These are phyloP conservation scores for Andrena bucephala DNA, from an alignment of 2,888 invertebrate genomes.

Conservation along the genomic window DNA sequence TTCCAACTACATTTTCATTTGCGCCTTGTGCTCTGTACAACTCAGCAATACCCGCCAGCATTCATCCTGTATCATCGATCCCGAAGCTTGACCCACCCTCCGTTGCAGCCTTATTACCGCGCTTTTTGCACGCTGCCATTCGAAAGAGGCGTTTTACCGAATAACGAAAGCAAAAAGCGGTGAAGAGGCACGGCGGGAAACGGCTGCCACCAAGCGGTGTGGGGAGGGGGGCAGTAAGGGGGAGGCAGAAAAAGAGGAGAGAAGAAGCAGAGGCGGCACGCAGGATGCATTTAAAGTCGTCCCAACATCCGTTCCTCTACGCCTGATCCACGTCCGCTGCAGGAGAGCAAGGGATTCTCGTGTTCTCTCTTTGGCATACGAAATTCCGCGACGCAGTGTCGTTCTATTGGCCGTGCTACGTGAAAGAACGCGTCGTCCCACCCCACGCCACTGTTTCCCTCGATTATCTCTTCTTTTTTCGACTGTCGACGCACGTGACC, in stretches of 20 bases:
- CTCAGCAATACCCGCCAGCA: too few species aligned
- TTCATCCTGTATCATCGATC: neutral
- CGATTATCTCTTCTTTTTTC: conserved; percentile 43
- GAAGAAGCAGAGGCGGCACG: conserved; percentile 62
- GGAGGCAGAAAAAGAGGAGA: conserved; percentile 29
- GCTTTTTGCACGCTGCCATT: conserved; percentile 24
- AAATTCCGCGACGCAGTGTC: conserved; percentile 69
- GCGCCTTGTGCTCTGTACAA: neutral
- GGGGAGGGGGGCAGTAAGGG: conserved; percentile 18
- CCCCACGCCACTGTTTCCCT: conserved; percentile 9
- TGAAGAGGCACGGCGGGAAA: conserved; percentile 19
- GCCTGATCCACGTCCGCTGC: conserved; percentile 26
- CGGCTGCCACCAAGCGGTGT: neutral
- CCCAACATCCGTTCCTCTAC: conserved; percentile 72
- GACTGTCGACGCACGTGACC: conserved; percentile 30
- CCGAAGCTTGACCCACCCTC: conserved; percentile 5
- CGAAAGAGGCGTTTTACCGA: conserved; percentile 26
- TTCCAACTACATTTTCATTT: conserved; percentile 21
- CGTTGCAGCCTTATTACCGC: conserved; percentile 10
- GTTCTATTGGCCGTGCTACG: conserved; percentile 56
- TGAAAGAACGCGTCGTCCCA: conserved; percentile 52
- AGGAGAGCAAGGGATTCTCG: conserved; percentile 44
- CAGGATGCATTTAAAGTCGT: conserved; percentile 75
- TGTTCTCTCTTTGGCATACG: conserved; percentile 74
- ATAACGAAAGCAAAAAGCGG: conserved; percentile 29